Evolutionary conservation across 2,797 vertebrate species (phyloP).

Genomic region (Thamnophis elegans): DNA sequence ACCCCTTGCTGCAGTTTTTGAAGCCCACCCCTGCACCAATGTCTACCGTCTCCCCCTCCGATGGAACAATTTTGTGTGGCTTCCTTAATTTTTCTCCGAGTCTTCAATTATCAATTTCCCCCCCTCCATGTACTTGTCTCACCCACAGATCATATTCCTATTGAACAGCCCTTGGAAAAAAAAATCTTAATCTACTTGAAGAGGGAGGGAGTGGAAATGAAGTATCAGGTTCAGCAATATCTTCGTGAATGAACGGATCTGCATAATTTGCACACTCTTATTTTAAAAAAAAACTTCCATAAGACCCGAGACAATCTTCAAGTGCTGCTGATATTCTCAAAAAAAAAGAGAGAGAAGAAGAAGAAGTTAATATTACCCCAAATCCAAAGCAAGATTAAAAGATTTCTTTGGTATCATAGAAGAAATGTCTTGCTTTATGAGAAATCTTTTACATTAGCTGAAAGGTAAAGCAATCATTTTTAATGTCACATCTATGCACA

Average conservation of each 20-base stretch:
- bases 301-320: not conserved
- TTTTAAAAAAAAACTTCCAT: not conserved
- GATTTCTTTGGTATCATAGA: not conserved
- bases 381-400: conserved; percentile 7
- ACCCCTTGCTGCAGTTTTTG: too few relatives aligned
- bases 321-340: not conserved
- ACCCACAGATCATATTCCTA: not conserved
- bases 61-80: not conserved
- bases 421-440: not conserved
- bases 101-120: not conserved
- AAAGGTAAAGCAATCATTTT: not conserved
- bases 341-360: not conserved
- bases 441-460: not conserved
- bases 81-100: not conserved
- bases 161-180: not conserved
- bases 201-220: not conserved
- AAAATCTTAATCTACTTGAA: not conserved
- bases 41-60: not conserved
- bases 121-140: not conserved
- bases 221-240: not conserved
- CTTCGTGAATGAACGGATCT: not conserved
- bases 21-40: too few relatives aligned
- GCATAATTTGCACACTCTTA: not conserved
- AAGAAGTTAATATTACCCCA: not conserved
- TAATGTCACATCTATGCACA: not conserved